Base-by-base conservation (phyloP, 2,888 invertebrate genomes). In the Drosophila koepferae region DNA sequence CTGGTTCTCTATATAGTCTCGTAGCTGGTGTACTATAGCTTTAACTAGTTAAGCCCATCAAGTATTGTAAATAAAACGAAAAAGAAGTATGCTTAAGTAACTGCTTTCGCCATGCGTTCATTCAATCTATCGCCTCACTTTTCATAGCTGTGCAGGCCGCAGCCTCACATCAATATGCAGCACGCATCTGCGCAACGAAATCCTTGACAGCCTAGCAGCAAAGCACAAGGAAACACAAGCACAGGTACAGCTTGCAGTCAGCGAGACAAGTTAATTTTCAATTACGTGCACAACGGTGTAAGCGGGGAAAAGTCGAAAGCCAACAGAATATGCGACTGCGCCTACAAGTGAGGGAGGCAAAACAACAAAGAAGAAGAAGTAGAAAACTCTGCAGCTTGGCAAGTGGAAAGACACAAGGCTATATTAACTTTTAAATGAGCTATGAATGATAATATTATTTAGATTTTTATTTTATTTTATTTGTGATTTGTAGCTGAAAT, bases 261-360 rank as follows among this genome's bases (percentile, higher is more conserved):
- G 74, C 74, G 63, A 78, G 74, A 86, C 86, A 86, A 89, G 85
- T 86, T 85, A 89, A 89, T 89, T 89, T 89, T 89, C 89, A 89
- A 89, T 86, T 89, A 86, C 84, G 87, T 85, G 89, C 71, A 65
- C 79, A 72, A 86, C 87, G 82, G 79, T 81, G 79, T 62, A 65
- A 54, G 61, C 55, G 59, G 38, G 41, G 53, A 66, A 60, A 62
- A 62, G 74, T 77, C 73, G 74, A 63, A 68, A 61, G 66, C 69
- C 56, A 72, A 46, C 59, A 48, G 59, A 46, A 48, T 18, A 43
- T 44, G 34, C 62, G 38, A 20, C 73, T 68, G 76, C 67, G 74
- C 61, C 63, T 55, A 77, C 59, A 72, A 55, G 40, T 23, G 44
- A 40, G 40, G 10, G 16, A 12, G 18, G 8, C 40, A 43, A 38